Evolutionary conservation across 2,797 vertebrate species (phyloP).

Genomic region (Triplophysa yarkandensis): DNA sequence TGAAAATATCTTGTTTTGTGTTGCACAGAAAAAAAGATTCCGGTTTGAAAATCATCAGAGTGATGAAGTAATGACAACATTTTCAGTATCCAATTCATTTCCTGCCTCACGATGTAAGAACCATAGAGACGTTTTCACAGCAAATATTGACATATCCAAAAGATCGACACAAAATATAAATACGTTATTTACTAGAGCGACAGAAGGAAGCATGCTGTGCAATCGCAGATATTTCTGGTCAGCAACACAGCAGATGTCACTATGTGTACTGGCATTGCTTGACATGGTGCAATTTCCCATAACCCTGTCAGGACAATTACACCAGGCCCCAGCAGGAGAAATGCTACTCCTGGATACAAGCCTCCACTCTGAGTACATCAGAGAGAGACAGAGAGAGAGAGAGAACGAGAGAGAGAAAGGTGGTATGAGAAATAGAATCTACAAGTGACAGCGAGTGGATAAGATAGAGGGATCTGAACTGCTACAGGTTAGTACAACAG

Average conservation of each 20-base stretch:
- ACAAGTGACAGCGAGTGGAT: slow-evolving; percentile 36
- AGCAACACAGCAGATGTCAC: slow-evolving; percentile 48
- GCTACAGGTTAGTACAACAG: slow-evolving; percentile 41
- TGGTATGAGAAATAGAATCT: not conserved
- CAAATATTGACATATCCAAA: not conserved
- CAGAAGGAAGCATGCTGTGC: not conserved
- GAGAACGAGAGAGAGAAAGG: slow-evolving; percentile 3
- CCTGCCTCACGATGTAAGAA: too few species aligned
- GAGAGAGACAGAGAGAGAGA: slow-evolving; percentile 17
- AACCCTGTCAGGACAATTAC: slow-evolving; percentile 59
- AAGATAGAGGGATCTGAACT: slow-evolving; percentile 33
- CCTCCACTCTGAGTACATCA: slow-evolving; percentile 42
- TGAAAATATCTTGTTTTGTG: too few species aligned
- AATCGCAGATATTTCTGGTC: slow-evolving; percentile 45
- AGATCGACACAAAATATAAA: slow-evolving; percentile 16
- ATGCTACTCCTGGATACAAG: slow-evolving; percentile 47
- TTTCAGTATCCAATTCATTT: too few species aligned
- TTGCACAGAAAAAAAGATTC: too few species aligned
- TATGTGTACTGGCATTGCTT: slow-evolving; percentile 45
- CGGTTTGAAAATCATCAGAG: too few species aligned
- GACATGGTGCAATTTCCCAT: slow-evolving; percentile 57
- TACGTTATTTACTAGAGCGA: not conserved
- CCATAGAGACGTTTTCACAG: not conserved
- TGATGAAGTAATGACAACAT: too few species aligned
- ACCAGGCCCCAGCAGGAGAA: slow-evolving; percentile 40